Evolutionary conservation across 2,113 vertebrate genomes (phyloP).

Genomic region (Odocoileus hemionus): DNA sequence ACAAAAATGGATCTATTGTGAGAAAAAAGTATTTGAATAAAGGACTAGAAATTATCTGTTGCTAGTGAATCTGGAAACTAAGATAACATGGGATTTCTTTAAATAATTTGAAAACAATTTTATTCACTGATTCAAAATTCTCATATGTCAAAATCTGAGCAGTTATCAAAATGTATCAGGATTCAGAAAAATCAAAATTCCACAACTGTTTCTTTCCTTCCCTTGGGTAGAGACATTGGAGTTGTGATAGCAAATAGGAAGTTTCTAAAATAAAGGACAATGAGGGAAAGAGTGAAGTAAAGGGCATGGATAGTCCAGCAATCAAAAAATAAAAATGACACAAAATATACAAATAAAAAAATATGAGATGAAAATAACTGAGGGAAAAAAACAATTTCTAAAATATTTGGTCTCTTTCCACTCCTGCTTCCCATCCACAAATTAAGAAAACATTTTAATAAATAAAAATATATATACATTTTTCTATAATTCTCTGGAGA

Average conservation of each 20-base stretch:
- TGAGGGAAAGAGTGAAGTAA: neutral
- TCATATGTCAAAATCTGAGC: neutral
- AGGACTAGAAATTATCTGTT: neutral
- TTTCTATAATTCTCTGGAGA: neutral
- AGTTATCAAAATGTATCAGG: neutral
- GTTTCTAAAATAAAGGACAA: neutral
- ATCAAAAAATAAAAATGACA: neutral
- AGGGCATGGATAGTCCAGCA: neutral
- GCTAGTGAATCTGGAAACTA: neutral
- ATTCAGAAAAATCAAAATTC: neutral
- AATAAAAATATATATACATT: neutral
- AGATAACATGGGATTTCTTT: neutral
- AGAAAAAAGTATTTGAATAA: neutral
- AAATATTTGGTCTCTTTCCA: neutral
- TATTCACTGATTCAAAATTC: neutral
- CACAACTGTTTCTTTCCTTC: neutral
- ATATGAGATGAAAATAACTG: neutral
- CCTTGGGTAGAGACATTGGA: neutral
- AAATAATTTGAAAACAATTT: constrained; percentile 21
- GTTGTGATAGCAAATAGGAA: neutral
- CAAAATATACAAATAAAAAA: neutral
- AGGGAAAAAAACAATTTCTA: neutral
- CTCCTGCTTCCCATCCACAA: neutral
- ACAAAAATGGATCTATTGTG: neutral
- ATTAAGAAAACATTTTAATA: neutral